Evolutionary conservation across 2,113 vertebrate species (phyloP).

Genomic region (Syrrhaptes paradoxus): DNA sequence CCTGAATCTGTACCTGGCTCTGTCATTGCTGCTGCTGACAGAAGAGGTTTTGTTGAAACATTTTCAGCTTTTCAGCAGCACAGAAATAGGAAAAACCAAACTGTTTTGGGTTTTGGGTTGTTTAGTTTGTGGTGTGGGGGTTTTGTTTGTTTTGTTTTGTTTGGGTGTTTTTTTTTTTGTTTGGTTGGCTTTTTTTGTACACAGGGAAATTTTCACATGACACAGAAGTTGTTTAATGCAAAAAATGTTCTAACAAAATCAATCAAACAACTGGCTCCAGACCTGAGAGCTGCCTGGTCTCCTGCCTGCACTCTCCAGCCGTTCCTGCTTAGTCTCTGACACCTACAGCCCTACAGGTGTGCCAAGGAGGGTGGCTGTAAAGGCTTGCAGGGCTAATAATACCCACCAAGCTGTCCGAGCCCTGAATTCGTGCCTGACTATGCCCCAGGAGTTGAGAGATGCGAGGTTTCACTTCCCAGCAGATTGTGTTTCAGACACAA

Average conservation of each 20-base stretch:
- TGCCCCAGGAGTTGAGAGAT: background rate
- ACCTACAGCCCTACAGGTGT: background rate
- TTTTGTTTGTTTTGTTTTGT: background rate
- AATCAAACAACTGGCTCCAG: background rate
- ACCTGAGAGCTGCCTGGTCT: background rate
- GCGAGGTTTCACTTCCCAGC: background rate
- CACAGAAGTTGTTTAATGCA: background rate
- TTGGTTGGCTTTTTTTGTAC: background rate
- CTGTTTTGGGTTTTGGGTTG: background rate
- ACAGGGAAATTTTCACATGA: background rate
- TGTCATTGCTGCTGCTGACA: background rate
- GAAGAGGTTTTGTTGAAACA: background rate
- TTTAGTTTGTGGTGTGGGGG: no score
- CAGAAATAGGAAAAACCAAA: background rate
- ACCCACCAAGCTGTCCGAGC: background rate
- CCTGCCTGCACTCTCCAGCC: background rate
- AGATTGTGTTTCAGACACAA: background rate
- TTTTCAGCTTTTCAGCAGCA: background rate
- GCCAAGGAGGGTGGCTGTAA: fast-evolving
- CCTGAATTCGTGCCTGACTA: fast-evolving
- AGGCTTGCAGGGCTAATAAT: background rate
- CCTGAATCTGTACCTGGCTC: background rate
- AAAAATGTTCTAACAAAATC: background rate
- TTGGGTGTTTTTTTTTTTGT: background rate
- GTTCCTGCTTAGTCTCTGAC: background rate